Evolutionary conservation across 2,888 invertebrate species (phyloP).

Genomic region (Melieria omissa): DNA sequence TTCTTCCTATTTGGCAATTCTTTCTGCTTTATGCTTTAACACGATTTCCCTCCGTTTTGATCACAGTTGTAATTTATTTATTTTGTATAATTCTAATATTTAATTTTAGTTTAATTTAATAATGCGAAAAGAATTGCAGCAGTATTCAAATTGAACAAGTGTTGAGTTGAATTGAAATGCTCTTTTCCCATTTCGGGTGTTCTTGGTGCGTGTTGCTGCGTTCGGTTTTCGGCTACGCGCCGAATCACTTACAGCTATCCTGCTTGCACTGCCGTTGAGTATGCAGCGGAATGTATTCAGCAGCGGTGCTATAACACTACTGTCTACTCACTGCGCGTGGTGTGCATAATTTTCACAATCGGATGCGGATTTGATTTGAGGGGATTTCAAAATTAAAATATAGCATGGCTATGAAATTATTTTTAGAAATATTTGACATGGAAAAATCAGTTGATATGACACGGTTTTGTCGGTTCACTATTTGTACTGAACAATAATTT

Average conservation of each 20-base stretch:
- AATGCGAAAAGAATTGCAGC: constrained; percentile 59
- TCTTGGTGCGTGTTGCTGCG: constrained; percentile 30
- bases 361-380: no score
- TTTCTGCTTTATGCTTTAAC: constrained; percentile 26
- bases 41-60: constrained; percentile 51
- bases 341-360: no score
- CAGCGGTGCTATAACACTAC: no score
- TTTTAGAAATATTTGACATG: no score
- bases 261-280: no score
- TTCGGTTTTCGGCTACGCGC: constrained; percentile 25
- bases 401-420: no score
- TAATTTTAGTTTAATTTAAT: constrained; percentile 54
- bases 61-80: constrained; percentile 60
- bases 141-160: constrained; percentile 64
- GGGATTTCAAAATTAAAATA: no score
- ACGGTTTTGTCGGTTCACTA: no score
- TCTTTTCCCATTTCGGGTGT: constrained; percentile 34
- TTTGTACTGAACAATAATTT: no score
- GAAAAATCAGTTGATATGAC: no score
- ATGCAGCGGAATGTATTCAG: no score
- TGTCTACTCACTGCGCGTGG: no score
- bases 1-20: constrained; percentile 15
- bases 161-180: constrained; percentile 59
- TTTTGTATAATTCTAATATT: constrained; percentile 49
- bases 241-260: neutral